phyloP scores from a whole-genome alignment of 1,140 invertebrate genomes.

The Probaryconus sp. region DNA sequence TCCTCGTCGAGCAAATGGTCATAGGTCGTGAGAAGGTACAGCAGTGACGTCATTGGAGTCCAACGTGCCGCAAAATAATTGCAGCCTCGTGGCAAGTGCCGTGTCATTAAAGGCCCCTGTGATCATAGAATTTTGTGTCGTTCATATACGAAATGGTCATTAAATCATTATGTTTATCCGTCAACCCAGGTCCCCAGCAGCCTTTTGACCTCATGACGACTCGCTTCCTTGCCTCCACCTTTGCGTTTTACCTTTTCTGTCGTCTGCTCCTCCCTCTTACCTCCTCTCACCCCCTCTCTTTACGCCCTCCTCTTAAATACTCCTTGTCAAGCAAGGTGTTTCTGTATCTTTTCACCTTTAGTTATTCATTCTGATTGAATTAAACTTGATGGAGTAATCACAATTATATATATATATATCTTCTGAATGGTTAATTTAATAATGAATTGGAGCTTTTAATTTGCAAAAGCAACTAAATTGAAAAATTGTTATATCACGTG shows the following conservation, averaged over 20 bases:
- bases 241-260: conserved; percentile 42
- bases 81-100: conserved; percentile 75
- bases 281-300: conserved; percentile 40
- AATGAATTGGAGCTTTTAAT: no score
- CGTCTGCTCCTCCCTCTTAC: conserved; percentile 39
- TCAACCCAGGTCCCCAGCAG: conserved; percentile 74
- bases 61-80: conserved; percentile 76
- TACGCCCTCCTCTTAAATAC: conserved; percentile 24
- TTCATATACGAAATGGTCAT: conserved; percentile 76
- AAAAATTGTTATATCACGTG: no score
- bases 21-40: conserved; percentile 76
- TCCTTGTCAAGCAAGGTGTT: conserved; percentile 50
- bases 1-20: conserved; percentile 64
- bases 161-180: conserved; percentile 78
- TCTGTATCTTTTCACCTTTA: conserved; percentile 54
- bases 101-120: conserved; percentile 74
- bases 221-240: conserved; percentile 45
- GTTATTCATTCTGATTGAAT: conserved; percentile 50
- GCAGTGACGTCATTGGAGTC: conserved; percentile 70
- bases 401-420: conserved; percentile 30
- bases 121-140: conserved; percentile 77
- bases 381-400: conserved; percentile 41
- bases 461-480: no score
- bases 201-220: conserved; percentile 70
- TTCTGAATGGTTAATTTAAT: no score